phyloP scores from a whole-genome alignment of 1,140 invertebrate genomes.

The Drosophila teissieri region DNA sequence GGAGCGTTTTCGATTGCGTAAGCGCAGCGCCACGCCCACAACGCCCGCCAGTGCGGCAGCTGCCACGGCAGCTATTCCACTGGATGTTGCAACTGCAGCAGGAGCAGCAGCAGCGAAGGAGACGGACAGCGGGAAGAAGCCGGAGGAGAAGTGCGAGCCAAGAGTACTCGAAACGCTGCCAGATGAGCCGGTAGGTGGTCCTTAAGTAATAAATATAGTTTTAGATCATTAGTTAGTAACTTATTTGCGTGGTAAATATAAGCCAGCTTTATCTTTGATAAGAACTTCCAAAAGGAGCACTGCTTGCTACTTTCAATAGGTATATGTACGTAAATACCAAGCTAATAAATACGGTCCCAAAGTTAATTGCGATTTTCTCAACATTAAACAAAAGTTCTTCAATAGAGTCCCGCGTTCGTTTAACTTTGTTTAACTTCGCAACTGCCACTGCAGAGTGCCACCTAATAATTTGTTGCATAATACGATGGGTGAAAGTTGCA shows the following conservation, averaged over 20 bases:
- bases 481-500: slow-evolving; percentile 14
- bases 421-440: slow-evolving; percentile 13
- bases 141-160: slow-evolving; percentile 74
- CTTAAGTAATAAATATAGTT: background rate
- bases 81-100: slow-evolving; percentile 10
- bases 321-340: too few species aligned
- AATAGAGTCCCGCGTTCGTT: background rate
- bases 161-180: slow-evolving; percentile 76
- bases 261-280: too few species aligned
- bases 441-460: background rate
- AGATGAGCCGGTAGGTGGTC: slow-evolving; percentile 76
- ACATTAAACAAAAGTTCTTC: background rate
- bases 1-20: slow-evolving; percentile 56
- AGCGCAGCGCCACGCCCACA: slow-evolving; percentile 61
- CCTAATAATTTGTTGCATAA: slow-evolving; percentile 4
- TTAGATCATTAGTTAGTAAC: too few species aligned
- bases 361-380: background rate
- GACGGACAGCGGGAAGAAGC: slow-evolving; percentile 14
- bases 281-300: too few species aligned
- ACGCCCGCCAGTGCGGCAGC: slow-evolving; percentile 37
- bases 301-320: too few species aligned
- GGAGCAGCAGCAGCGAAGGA: background rate
- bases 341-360: background rate
- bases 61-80: slow-evolving; percentile 3
- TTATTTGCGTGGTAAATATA: too few species aligned